Evolutionary conservation across 2,888 invertebrate genomes (phyloP).

Genomic region (Caenorhabditis japonica): DNA sequence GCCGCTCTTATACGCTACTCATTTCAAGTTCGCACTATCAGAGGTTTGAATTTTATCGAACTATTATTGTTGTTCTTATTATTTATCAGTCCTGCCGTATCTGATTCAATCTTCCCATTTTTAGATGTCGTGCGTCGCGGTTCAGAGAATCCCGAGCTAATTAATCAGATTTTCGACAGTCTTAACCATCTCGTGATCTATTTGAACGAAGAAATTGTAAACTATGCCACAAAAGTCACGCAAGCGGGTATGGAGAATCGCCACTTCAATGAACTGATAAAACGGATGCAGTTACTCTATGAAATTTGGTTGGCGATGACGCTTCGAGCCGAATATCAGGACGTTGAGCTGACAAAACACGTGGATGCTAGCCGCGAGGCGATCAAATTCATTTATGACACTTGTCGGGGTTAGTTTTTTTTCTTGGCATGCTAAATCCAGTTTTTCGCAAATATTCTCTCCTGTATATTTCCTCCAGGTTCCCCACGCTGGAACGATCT

Average conservation of each 20-base stretch:
- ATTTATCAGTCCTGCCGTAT: no score
- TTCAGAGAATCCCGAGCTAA: constrained; percentile 21
- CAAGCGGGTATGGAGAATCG: constrained; percentile 12
- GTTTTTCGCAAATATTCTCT: background rate
- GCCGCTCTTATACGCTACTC: constrained; percentile 14
- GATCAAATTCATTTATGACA: constrained; percentile 1
- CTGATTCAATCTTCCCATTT: background rate
- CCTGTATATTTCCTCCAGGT: background rate
- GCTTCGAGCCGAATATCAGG: constrained; percentile 1
- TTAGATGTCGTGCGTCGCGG: constrained; percentile 42
- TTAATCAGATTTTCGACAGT: constrained; percentile 20
- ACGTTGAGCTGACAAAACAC: constrained; percentile 7
- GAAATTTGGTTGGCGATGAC: constrained; percentile 22
- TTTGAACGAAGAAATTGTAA: constrained; percentile 29
- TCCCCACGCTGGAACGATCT: constrained; percentile 17
- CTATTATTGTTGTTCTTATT: no score
- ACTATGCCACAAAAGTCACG: background rate
- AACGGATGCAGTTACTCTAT: constrained; percentile 21
- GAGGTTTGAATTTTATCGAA: background rate
- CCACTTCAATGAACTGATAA: constrained; percentile 14
- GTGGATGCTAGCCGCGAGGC: constrained; percentile 19
- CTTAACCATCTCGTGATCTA: constrained; percentile 17
- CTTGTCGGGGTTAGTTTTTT: constrained; percentile 10
- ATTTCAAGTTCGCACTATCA: constrained; percentile 16
- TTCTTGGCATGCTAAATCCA: background rate